phyloP scores from a whole-genome alignment of 1,140 invertebrate species.

The Drosophila malerkotliana region DNA sequence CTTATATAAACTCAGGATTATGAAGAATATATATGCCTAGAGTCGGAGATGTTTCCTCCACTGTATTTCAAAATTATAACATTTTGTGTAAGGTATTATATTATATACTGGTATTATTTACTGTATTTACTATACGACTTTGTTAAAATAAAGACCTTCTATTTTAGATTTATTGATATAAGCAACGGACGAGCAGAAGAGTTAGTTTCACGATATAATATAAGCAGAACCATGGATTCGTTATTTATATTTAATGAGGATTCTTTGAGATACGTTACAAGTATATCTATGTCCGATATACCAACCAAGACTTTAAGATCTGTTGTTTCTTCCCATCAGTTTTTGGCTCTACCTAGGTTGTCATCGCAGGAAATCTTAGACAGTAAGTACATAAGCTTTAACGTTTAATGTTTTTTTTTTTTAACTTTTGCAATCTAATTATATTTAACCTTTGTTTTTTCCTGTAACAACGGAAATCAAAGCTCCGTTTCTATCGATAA shows the following conservation, averaged over 20 bases:
- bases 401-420: too few relatives aligned
- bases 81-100: too few relatives aligned
- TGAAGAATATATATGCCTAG: too few relatives aligned
- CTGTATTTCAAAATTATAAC: too few relatives aligned
- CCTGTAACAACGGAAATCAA: too few relatives aligned
- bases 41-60: too few relatives aligned
- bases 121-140: too few relatives aligned
- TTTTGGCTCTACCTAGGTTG: conserved; percentile 93
- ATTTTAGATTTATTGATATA: conserved; percentile 88
- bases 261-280: conserved; percentile 90
- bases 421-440: too few relatives aligned
- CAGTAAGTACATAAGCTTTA: conserved; percentile 34
- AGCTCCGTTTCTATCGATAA: too few relatives aligned
- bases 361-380: conserved; percentile 92
- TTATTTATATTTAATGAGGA: conserved; percentile 97
- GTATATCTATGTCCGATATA: conserved; percentile 94
- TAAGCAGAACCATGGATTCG: conserved; percentile 91
- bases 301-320: conserved; percentile 94
- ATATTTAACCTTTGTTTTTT: too few relatives aligned
- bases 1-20: too few relatives aligned
- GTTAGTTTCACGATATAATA: conserved; percentile 89
- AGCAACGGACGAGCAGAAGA: conserved; percentile 86
- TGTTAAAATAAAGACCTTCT: background rate
- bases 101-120: too few relatives aligned
- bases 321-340: conserved; percentile 94